phyloP scores from a whole-genome alignment of 2,888 invertebrate species.

The Hyles lineata region DNA sequence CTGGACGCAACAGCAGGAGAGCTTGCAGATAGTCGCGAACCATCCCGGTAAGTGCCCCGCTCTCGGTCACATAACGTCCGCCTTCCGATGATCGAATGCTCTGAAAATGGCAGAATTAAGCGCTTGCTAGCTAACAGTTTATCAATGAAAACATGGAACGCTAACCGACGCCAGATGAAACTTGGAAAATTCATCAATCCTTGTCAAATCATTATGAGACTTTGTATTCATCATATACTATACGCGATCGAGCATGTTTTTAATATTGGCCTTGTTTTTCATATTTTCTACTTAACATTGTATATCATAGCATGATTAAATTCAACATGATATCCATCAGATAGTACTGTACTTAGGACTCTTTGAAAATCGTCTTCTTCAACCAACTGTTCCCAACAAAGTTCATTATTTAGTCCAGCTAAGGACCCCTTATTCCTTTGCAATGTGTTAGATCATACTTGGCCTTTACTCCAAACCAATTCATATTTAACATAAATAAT shows the following conservation, averaged over 20 bases:
- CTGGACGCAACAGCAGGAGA: slow-evolving; percentile 83
- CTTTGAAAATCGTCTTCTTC: no score
- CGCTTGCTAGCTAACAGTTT: slow-evolving; percentile 9
- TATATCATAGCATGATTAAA: background rate
- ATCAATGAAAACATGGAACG: slow-evolving; percentile 10
- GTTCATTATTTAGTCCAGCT: no score
- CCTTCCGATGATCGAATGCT: slow-evolving; percentile 76
- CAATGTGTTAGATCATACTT: no score
- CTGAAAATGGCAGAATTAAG: slow-evolving; percentile 52
- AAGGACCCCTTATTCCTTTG: no score
- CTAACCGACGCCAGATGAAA: background rate
- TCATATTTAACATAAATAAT: no score
- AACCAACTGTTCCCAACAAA: no score
- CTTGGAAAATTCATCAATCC: slow-evolving; percentile 12
- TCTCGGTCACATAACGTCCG: slow-evolving; percentile 84
- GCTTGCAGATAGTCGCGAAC: slow-evolving; percentile 86
- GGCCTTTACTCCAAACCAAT: no score
- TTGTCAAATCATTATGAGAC: slow-evolving; percentile 6
- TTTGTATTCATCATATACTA: background rate
- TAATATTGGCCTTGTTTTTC: background rate
- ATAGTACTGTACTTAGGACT: no score
- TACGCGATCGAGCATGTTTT: background rate
- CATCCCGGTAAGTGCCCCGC: slow-evolving; percentile 82
- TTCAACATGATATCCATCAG: no score
- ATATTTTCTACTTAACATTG: background rate